Evolutionary conservation across 2,888 invertebrate genomes (phyloP).

Genomic region (Rhagium mordax): DNA sequence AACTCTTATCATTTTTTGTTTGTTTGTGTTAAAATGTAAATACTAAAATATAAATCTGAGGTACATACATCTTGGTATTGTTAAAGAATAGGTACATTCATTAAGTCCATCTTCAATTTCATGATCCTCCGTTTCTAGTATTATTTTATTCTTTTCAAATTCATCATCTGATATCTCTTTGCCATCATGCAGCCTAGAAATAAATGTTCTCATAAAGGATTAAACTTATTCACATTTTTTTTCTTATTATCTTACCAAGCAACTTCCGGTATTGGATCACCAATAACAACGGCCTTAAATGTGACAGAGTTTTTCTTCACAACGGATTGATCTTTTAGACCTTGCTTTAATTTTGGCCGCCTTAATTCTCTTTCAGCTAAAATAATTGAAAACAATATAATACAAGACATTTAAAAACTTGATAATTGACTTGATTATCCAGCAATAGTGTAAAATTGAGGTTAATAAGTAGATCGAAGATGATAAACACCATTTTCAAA

Average conservation of each 20-base stretch:
- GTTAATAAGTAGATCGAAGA: no score
- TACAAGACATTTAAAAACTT: not conserved
- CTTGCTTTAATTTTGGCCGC: constrained; percentile 81
- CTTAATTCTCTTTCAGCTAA: constrained; percentile 84
- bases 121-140: constrained; percentile 77
- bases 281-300: constrained; percentile 84
- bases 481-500: no score
- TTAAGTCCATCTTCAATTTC: constrained; percentile 84
- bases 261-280: constrained; percentile 91
- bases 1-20: no score
- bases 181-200: constrained; percentile 79
- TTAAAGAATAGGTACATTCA: constrained; percentile 85
- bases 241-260: constrained; percentile 77
- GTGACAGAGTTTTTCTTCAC: constrained; percentile 79
- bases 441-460: no score
- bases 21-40: not conserved
- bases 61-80: constrained; percentile 79
- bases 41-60: not conserved
- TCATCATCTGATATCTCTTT: constrained; percentile 78
- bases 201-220: constrained; percentile 13
- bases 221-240: not conserved
- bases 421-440: not conserved
- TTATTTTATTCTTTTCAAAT: constrained; percentile 71
- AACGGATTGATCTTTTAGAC: constrained; percentile 79
- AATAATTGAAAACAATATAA: not conserved